Percentiles rank a stretch among this genome's conserved stretches.
These are phyloP conservation scores for Galleria mellonella DNA, from an alignment of 1,140 invertebrate genomes.

Conservation along the genomic window DNA sequence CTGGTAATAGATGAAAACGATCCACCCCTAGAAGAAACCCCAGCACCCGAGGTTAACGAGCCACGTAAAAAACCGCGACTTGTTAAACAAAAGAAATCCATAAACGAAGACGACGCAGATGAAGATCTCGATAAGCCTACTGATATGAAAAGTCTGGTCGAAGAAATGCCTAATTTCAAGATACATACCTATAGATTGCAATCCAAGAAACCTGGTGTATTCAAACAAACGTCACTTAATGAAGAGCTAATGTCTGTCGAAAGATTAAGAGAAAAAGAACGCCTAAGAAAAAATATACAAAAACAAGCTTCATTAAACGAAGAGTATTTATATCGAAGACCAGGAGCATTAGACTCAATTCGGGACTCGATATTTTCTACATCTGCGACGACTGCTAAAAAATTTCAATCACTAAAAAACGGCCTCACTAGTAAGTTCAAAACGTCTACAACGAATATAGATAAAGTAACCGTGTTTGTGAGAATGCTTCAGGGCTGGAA, in stretches of 20 bases:
- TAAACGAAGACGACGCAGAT: constrained; percentile 81
- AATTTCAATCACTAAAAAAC: constrained; percentile 89
- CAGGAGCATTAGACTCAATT: constrained; percentile 81
- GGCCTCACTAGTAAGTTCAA: constrained; percentile 87
- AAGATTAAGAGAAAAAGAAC: constrained; percentile 87
- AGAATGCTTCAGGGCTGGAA: constrained; percentile 86
- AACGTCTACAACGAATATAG: constrained; percentile 86
- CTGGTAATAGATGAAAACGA: constrained; percentile 68
- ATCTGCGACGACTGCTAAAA: constrained; percentile 82
- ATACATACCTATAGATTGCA: constrained; percentile 57
- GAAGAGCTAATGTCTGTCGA: constrained; percentile 92
- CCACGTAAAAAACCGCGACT: constrained; percentile 77
- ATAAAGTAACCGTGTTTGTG: constrained; percentile 86
- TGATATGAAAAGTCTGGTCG: constrained; percentile 78
- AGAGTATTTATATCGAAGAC: constrained; percentile 85
- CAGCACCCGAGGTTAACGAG: constrained; percentile 37
- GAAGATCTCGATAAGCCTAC: constrained; percentile 79
- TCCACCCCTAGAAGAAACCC: constrained; percentile 29
- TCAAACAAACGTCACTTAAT: constrained; percentile 91
- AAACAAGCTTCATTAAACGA: constrained; percentile 93
- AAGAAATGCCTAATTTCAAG: constrained; percentile 78
- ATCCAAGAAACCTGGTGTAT: constrained; percentile 77
- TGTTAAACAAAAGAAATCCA: constrained; percentile 87
- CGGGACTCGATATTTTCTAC: constrained; percentile 83
- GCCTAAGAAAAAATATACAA: constrained; percentile 88